Evolutionary conservation across 2,113 vertebrate genomes (phyloP), one percentile per base, ranked within the genome.

Genomic region (Varanus komodoensis): DNA sequence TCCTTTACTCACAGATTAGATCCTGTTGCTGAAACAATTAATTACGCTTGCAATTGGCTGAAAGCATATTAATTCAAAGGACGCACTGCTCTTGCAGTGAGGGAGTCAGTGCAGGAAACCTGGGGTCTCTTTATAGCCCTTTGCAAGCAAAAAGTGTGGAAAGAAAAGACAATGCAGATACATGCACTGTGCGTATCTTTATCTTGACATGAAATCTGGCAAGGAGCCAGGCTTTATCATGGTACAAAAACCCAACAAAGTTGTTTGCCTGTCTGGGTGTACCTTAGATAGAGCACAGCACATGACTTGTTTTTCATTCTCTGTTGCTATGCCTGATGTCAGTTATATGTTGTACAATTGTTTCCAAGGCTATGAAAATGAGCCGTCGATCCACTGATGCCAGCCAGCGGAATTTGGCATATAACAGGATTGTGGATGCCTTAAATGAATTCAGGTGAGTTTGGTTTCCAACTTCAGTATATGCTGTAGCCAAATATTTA

Each of bases 351-450:
- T 95, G 97, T 93, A 95, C 95, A 77, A 87, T 97, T 97, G 87
- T 93, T 97, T 95, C 96, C 93, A 98, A 99, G 99, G 99, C 99
- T 89, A 99, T 99, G 99, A 99, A 99, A 98, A 98, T 99, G 98
- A 99, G 98, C 93, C 98, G 98, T 21, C 97, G 98, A 96, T 99
- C 99, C 96, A 97, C 98, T 96, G 99, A 99, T 96, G 97, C 98
- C 96, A 99, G 98, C 91, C 99, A 99, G 94, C 97, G 98, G 93
- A 98, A 98, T 92, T 95, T 99, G 97, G 98, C 98, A 0, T 99
- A 99, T 96, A 99, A 97, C 96, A 98, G 98, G 52, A 99, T 99
- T 95, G 97, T 99, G 93, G 99, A 99, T 67, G 98, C 99, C 84
- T 97, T 99, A n/a, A 99, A 98, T 95, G 99, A 99, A 92, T 99